phyloP scores from a whole-genome alignment of 2,797 vertebrate species.

The Eospalax fontanierii region DNA sequence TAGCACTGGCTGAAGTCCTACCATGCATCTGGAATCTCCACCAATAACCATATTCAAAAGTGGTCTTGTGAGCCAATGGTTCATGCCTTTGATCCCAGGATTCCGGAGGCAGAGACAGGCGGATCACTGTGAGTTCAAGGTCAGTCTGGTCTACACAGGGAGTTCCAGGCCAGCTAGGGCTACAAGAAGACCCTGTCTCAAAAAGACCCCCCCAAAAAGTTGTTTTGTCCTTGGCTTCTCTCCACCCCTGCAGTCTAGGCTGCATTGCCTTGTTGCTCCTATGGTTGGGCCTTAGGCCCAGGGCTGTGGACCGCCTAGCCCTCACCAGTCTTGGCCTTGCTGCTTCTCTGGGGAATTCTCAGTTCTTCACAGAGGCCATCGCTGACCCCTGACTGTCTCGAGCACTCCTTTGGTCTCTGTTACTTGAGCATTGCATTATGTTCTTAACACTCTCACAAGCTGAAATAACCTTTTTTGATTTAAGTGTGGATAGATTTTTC shows the following conservation, averaged over 20 bases:
- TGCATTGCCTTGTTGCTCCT: background rate
- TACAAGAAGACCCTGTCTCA: no score
- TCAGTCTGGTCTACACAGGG: no score
- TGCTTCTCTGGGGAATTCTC: background rate
- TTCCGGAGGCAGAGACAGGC: no score
- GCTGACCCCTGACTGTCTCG: background rate
- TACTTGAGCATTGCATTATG: background rate
- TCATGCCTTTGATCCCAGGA: no score
- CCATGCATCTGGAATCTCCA: background rate
- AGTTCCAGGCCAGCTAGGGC: no score
- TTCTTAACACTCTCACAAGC: background rate
- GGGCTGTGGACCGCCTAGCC: background rate
- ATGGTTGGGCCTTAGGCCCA: background rate
- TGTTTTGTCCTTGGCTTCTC: background rate
- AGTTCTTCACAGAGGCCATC: background rate
- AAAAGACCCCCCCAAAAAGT: no score
- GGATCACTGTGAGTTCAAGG: no score
- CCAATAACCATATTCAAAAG: background rate
- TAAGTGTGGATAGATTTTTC: background rate
- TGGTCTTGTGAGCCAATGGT: no score
- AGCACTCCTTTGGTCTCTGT: background rate
- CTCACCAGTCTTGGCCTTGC: background rate
- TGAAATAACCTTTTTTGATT: constrained; percentile 15
- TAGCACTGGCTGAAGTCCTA: background rate
- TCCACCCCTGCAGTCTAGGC: background rate